Evolutionary conservation across 2,888 invertebrate species (phyloP), one percentile per base, ranked within the genome.

Genomic region (Lasioglossum oenotherae): DNA sequence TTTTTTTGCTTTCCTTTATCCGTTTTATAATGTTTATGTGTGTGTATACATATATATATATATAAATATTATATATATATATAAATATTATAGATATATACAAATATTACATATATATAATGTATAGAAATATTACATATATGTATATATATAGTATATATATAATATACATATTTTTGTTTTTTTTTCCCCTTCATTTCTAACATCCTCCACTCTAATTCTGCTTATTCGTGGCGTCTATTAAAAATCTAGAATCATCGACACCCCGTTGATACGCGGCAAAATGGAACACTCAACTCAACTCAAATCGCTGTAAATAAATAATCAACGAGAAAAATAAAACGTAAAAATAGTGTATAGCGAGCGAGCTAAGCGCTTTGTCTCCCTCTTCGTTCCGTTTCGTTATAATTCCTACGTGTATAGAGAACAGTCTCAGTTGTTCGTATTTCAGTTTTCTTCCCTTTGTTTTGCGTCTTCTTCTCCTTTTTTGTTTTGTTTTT

Each of bases 231-330:
- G 64, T 74, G 49, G 57, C 60, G 38, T 46, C 74, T 35, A 19
- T 69, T 73, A 44, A 44, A 78, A 69, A 71, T 64, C n/a, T 78
- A 82, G 31, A 78, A 82, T 73, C 81, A 74, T 74, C 57, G 77
- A 77, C 81, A 81, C 46, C 46, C 74, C 38, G 46, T 67, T 69
- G 16, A 71, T 44, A 31, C 31, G 35, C 27, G 16, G 41, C 73
- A 57, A 82, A 44, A 82, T 46, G 73, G 81, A 83, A 75, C 64
- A 64, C 77, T 49, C 31, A 78, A 60, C 19, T 23, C 35, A 93
- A 91, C 60, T 91, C 60, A 82, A 91, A 81, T 81, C 53, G 73
- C 76, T 38, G 67, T 73, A 86, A 86, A 88, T 84, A 87, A 86
- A 83, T 82, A 49, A 82, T 82, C 27, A 82, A 82, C 78, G 81